A percentile compares a stretch with the other conserved stretches of the same genome.
phyloP scores from a whole-genome alignment of 2,797 vertebrate genomes.

The Orestias chungarensis region DNA sequence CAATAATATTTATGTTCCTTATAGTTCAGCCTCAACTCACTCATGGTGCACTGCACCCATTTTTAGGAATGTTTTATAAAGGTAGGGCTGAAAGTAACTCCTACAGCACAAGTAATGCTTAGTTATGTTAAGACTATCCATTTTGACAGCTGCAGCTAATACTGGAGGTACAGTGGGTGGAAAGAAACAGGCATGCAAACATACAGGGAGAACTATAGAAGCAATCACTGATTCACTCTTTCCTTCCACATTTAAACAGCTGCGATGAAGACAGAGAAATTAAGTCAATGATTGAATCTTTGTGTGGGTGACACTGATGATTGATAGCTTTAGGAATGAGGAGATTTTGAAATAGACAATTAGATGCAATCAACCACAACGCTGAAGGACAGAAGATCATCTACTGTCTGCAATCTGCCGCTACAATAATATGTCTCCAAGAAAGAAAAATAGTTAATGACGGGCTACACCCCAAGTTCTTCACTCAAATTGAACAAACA shows the following conservation, averaged over 20 bases:
- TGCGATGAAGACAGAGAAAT: conserved; percentile 29
- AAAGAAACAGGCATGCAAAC: conserved; percentile 14
- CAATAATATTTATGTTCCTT: conserved; percentile 9
- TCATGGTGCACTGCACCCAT: conserved; percentile 35
- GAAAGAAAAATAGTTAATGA: neutral
- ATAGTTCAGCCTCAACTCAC: conserved; percentile 24
- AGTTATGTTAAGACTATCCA: conserved; percentile 52
- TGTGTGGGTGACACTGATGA: conserved; percentile 31
- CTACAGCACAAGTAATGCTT: conserved; percentile 49
- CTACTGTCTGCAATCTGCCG: neutral
- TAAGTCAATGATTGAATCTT: conserved; percentile 40
- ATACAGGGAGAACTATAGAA: conserved; percentile 10
- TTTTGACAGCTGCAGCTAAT: conserved; percentile 71
- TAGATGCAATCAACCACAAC: conserved; percentile 41
- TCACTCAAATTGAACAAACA: neutral
- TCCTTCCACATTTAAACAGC: conserved; percentile 24
- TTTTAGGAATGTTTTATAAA: conserved; percentile 37
- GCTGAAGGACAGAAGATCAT: conserved; percentile 33
- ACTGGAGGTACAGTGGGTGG: conserved; percentile 25
- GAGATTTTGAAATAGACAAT: conserved; percentile 29
- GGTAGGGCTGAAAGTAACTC: conserved; percentile 53
- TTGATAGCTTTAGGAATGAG: conserved; percentile 32
- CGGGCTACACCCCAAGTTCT: neutral
- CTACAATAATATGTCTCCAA: neutral
- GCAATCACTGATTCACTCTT: conserved; percentile 9